Evolutionary conservation across 2,113 vertebrate genomes (phyloP).

Genomic region (Ellobius talpinus): DNA sequence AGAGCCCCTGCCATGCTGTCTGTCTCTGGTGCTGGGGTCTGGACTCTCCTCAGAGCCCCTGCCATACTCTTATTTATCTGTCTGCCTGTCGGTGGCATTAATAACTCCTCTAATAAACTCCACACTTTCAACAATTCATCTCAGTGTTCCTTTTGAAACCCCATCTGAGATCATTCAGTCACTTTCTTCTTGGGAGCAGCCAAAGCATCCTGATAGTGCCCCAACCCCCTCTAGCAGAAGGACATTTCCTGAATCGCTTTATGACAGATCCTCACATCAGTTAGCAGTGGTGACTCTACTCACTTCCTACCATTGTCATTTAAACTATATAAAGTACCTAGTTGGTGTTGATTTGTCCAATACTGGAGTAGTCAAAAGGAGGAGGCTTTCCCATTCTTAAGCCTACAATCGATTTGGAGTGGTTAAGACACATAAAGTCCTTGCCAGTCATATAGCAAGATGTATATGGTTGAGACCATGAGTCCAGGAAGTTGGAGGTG

Average conservation of each 20-base stretch:
- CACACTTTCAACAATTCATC: neutral
- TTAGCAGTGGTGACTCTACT: neutral
- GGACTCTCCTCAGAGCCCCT: neutral
- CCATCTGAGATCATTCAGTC: neutral
- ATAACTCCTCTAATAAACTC: neutral
- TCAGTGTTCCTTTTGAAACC: neutral
- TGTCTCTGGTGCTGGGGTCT: neutral
- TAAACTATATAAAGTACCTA: neutral
- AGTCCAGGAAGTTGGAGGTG: neutral
- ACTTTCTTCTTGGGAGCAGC: conserved; percentile 47
- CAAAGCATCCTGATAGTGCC: conserved; percentile 9
- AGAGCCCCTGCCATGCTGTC: neutral
- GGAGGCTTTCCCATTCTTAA: conserved; percentile 2
- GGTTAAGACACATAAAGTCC: neutral
- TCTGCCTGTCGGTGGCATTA: neutral
- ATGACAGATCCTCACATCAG: neutral
- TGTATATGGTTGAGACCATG: neutral
- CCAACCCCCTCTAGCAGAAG: neutral
- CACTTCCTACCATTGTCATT: neutral
- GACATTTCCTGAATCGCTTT: neutral
- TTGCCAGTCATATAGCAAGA: neutral
- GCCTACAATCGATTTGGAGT: conserved; percentile 25
- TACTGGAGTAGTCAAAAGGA: neutral
- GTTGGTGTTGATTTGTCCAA: neutral
- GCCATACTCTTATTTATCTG: neutral